Evolutionary conservation across 2,888 invertebrate species (phyloP), one percentile per base, ranked within the genome.

Genomic region (Ennomos fuscantarius): DNA sequence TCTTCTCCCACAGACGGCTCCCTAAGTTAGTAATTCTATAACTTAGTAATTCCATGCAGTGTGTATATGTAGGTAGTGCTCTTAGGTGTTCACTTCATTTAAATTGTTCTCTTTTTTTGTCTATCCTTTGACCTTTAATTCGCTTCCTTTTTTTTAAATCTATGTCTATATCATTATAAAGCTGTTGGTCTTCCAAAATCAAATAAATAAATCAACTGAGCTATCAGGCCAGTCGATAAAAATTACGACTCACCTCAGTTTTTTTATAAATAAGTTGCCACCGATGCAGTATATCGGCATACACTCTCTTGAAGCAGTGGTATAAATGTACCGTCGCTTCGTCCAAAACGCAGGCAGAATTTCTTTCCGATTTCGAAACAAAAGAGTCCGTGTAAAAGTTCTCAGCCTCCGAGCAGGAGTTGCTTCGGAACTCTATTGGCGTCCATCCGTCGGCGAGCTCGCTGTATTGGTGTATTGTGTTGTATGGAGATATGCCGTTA

Each of bases 271-370:
- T 89, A 53, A 97, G 87, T 68, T 96, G 95, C 97, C 97, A 98
- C 35, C 96, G 93, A 74, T 97, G 96, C 42, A 99, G 90, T 31
- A 98, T 95, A 78, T 98, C 97, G 0, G 98, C 97, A 78, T 99
- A 99, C 0, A 95, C 95, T 66, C 95, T 93, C 83, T 98, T 98
- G 73, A 96, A 97, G 63, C 95, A 95, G 80, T 98, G 97, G 76
- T 97, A 97, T 32, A 95, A 86, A 55, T 91, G 91, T 6, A 85
- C 87, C 0, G 93, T 90, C 37, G 88, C 83, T 48, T 89, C 87
- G 51, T 92, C 92, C 1, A 92, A 72, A 10, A 89, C 86, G 40
- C 93, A 90, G 1, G 87, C 83, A 0, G 87, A 73, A 9, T 78
- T 68, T n/a, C 70, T 77, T 42, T 89, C 91, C 0, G 82, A 84